These are phyloP conservation scores for Mythimna loreyi DNA, from an alignment of 2,888 invertebrate species.

Conservation along the genomic window DNA sequence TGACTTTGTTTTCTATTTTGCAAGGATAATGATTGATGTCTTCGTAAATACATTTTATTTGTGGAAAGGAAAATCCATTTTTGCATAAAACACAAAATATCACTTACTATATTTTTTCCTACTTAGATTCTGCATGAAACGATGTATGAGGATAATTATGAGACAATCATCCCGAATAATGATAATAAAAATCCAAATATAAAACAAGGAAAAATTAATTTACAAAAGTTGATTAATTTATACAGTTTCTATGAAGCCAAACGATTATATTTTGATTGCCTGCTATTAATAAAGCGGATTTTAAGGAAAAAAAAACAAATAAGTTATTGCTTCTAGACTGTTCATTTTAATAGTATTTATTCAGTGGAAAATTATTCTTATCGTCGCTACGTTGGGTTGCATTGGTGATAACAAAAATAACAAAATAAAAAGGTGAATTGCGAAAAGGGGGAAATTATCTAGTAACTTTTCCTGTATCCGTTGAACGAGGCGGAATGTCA, in stretches of 20 bases:
- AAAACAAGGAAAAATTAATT: conserved; percentile 1
- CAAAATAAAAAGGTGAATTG: no score
- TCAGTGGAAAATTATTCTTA: neutral
- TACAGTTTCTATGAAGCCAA: neutral
- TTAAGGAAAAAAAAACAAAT: neutral
- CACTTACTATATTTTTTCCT: no score
- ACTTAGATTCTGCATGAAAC: neutral
- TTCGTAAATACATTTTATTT: no score
- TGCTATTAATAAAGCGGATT: neutral
- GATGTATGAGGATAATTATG: neutral
- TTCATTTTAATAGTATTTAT: neutral
- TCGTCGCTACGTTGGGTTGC: neutral
- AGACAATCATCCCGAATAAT: neutral
- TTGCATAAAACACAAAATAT: no score
- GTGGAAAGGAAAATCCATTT: no score
- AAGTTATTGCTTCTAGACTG: conserved; percentile 2
- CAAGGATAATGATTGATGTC: no score
- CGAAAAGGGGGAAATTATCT: no score
- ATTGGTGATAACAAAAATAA: no score
- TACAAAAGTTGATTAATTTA: neutral
- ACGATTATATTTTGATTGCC: conserved; percentile 6
- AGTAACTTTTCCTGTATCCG: no score
- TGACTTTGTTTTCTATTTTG: no score
- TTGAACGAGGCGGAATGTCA: no score
- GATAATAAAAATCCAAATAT: neutral